Conservation (phyloP, 1,140 invertebrate genomes). For the Halictus rubicundus region DNA sequence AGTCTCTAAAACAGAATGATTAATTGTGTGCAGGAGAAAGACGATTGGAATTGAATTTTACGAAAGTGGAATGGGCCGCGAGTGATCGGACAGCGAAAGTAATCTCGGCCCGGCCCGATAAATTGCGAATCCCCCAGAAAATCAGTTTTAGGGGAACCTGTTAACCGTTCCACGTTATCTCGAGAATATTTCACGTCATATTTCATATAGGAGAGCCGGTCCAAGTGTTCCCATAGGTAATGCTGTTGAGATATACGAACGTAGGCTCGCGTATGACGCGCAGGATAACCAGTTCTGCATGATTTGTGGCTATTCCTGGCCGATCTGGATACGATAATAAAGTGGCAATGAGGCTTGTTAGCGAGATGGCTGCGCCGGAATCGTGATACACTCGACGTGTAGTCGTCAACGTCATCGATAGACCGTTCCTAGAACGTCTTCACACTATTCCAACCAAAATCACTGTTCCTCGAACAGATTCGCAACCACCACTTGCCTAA, state of each 20-base stretch:
- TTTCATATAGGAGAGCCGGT: constrained; percentile 40
- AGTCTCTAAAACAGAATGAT: too few species aligned
- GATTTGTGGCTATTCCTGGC: constrained; percentile 70
- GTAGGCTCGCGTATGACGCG: constrained; percentile 58
- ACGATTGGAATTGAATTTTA: not conserved
- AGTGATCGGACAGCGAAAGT: not conserved
- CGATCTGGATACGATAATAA: constrained; percentile 70
- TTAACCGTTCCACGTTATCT: constrained; percentile 23
- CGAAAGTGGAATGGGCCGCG: not conserved
- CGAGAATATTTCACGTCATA: constrained; percentile 35
- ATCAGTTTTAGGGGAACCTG: constrained; percentile 29
- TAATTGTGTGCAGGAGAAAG: too few species aligned
- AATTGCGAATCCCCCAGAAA: not conserved
- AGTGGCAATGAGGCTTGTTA: constrained; percentile 74
- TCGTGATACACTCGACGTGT: constrained; percentile 37
- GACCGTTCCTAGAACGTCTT: constrained; percentile 25
- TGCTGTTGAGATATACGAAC: constrained; percentile 47
- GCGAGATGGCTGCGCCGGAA: constrained; percentile 58
- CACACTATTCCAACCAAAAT: constrained; percentile 4
- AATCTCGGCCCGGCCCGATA: not conserved
- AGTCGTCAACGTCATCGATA: constrained; percentile 52
- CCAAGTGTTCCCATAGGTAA: constrained; percentile 49
- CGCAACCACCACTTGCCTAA: not conserved
- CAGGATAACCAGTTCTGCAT: constrained; percentile 69
- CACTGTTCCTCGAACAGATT: constrained; percentile 25